Percentiles rank a stretch among this genome's conserved stretches.
Evolutionary conservation across 2,797 vertebrate species (phyloP).

Genomic region (Sebastes dallii): DNA sequence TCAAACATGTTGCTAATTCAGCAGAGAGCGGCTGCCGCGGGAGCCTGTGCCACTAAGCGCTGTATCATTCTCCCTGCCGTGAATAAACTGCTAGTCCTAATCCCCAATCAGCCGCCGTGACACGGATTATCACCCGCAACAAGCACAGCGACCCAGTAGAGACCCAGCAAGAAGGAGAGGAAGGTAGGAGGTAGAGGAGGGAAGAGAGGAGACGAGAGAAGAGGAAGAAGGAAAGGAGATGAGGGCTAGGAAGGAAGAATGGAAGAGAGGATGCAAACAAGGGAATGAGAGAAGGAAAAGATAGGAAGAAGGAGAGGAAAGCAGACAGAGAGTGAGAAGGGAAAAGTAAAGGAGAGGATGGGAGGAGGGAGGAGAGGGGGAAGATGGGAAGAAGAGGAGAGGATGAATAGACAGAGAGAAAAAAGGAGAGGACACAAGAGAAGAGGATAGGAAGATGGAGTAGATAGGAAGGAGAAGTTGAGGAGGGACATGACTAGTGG

Average conservation of each 20-base stretch:
- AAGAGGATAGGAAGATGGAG: neutral
- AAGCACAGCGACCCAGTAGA: slow-evolving; percentile 70
- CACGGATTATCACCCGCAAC: slow-evolving; percentile 83
- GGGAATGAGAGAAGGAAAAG: neutral
- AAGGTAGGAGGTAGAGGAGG: neutral
- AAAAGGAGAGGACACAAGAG: neutral
- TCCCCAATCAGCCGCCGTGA: slow-evolving; percentile 87
- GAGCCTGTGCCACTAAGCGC: slow-evolving; percentile 85
- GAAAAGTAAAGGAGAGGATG: neutral
- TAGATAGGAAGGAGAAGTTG: neutral
- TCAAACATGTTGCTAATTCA: slow-evolving; percentile 96
- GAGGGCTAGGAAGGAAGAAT: neutral
- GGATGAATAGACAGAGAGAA: neutral
- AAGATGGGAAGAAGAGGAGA: neutral
- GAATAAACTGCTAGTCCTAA: slow-evolving; percentile 91
- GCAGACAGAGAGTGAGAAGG: neutral
- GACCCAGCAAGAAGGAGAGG: slow-evolving; percentile 48
- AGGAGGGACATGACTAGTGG: neutral
- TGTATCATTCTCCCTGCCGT: slow-evolving; percentile 89
- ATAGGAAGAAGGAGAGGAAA: neutral
- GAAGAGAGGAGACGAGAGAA: neutral
- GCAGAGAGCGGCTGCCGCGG: slow-evolving; percentile 86
- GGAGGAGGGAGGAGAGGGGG: neutral
- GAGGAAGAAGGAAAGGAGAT: neutral
- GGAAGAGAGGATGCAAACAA: neutral